Evolutionary conservation across 2,888 invertebrate species (phyloP).

Genomic region (Epicampocera succincta): DNA sequence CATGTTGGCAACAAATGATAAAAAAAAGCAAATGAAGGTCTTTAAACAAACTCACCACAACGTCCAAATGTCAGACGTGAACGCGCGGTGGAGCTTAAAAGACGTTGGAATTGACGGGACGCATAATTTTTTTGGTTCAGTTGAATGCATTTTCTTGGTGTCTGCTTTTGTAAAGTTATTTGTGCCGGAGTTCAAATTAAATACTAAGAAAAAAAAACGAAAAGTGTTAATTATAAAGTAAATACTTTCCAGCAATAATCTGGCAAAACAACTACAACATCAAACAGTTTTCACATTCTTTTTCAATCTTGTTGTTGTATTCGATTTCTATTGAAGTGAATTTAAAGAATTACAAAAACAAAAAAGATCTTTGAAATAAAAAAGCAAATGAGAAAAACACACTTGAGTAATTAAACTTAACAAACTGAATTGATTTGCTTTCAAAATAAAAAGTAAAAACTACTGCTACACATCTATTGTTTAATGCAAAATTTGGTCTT

Average conservation of each 20-base stretch:
- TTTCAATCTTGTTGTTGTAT: conserved; percentile 17
- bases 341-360: conserved; percentile 28
- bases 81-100: conserved; percentile 68
- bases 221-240: conserved; percentile 59
- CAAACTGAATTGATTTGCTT: too few relatives aligned
- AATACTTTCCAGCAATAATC: conserved; percentile 38
- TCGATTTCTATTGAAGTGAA: conserved; percentile 22
- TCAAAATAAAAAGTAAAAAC: too few relatives aligned
- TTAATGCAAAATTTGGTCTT: too few relatives aligned
- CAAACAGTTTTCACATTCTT: conserved; percentile 22
- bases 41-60: conserved; percentile 63
- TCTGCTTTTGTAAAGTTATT: conserved; percentile 7
- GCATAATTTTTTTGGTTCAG: conserved; percentile 42
- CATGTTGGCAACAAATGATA: conserved; percentile 59
- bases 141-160: conserved; percentile 43
- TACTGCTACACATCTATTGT: too few relatives aligned
- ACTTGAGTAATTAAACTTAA: too few relatives aligned
- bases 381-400: neutral
- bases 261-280: conserved; percentile 3
- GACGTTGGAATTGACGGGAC: conserved; percentile 50
- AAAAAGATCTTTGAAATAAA: conserved; percentile 23
- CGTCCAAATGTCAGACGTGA: conserved; percentile 65
- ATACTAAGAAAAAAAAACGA: conserved; percentile 32
- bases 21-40: conserved; percentile 45
- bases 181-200: conserved; percentile 1